Evolutionary conservation across 2,888 invertebrate species (phyloP), one percentile per base, ranked within the genome.

Genomic region (Margaritifera margaritifera): DNA sequence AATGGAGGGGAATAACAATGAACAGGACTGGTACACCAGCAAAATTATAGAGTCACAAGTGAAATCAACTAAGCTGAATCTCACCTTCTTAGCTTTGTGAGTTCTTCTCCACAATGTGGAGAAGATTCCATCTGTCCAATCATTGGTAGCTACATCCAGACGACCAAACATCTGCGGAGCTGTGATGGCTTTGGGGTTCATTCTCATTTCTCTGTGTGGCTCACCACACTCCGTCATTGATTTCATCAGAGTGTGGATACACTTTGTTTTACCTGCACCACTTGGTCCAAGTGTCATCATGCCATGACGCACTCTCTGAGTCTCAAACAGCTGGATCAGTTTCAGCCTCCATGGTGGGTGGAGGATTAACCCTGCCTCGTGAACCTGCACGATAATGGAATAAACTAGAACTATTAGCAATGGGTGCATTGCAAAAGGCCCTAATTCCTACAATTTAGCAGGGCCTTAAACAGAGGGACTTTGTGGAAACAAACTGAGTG

Each of bases 121-220:
- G 91, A 98, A 98, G 84, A 98, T 98, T 6, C 98, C 98, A 89
- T 98, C 98, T 0, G 98, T 98, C 98, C 98, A 98, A 87, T 98
- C 98, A 88, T 98, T 98, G 2, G 98, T 98, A 1, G 98, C 97
- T 0, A 98, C 98, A 88, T 98, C 98, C 31, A 98, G 91, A 52
- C 97, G 93, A 0, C 98, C 98, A 88, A 98, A 98, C 98, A 98
- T 98, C 92, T 98, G 98, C 0, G 97, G 94, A 0, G 98, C 96
- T 22, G 98, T 97, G 85, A 98, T 98, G 24, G 98, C 96, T 91
- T 98, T 98, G 0, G 98, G 98, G 90, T 98, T 98, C 98, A 98
- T 98, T 79, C 98, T 92, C 96, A 98, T 96, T 92, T 98, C 98
- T 80, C 95, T 94, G 90, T 98, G 97, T 11, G 92, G 92, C 56